A percentile compares a stretch with the other conserved stretches of the same genome.
Conservation (phyloP, 1,140 invertebrate genomes). For the Papilio aristodemus region DNA sequence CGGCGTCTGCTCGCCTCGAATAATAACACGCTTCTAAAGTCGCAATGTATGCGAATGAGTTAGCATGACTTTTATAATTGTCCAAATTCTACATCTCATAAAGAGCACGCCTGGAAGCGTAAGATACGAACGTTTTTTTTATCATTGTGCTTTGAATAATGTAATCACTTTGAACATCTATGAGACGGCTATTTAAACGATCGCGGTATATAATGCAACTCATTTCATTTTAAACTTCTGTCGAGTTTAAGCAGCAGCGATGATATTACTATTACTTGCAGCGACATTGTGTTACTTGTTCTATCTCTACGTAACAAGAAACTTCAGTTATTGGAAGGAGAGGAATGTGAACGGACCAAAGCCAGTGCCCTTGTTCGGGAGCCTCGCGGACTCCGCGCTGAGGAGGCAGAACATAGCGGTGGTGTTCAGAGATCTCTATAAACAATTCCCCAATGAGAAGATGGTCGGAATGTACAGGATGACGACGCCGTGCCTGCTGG, state of each 20-base stretch:
- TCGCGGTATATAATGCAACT: background rate
- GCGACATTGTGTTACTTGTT: slow-evolving; percentile 7
- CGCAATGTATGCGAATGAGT: background rate
- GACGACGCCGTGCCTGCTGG: slow-evolving; percentile 73
- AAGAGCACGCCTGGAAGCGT: background rate
- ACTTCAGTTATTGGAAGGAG: slow-evolving; percentile 44
- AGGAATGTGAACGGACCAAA: slow-evolving; percentile 39
- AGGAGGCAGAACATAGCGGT: slow-evolving; percentile 40
- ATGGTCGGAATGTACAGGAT: slow-evolving; percentile 58
- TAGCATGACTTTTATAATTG: slow-evolving; percentile 1
- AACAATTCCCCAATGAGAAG: slow-evolving; percentile 51
- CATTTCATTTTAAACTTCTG: background rate
- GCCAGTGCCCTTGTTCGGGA: slow-evolving; percentile 43
- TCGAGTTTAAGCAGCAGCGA: background rate
- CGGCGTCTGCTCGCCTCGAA: no score
- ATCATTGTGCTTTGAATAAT: background rate
- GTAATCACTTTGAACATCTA: background rate
- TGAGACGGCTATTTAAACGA: background rate
- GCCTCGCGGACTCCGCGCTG: slow-evolving; percentile 40
- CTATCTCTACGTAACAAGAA: slow-evolving; percentile 42
- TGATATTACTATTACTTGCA: background rate
- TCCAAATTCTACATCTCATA: background rate
- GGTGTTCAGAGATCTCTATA: slow-evolving; percentile 46
- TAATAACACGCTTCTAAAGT: no score
- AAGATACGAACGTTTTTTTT: background rate